A percentile compares a stretch with the other conserved stretches of the same genome.
These are phyloP conservation scores for Caradrina kadenii DNA, from an alignment of 2,888 invertebrate species.

Conservation along the genomic window DNA sequence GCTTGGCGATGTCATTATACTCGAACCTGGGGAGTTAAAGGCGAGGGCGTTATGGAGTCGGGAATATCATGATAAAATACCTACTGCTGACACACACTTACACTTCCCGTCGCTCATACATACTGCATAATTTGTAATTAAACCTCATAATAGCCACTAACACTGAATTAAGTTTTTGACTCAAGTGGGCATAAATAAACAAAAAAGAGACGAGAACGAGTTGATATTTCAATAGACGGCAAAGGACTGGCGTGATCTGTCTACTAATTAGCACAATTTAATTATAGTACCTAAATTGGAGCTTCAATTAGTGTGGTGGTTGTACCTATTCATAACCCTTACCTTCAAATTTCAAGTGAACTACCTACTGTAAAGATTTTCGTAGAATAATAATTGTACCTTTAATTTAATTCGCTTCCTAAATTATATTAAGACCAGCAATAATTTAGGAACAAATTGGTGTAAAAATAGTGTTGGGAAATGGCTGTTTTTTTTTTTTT, in stretches of 20 bases:
- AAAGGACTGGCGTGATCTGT: slow-evolving; percentile 4
- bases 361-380: not conserved
- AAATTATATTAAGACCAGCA: no score
- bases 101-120: no score
- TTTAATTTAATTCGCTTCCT: no score
- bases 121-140: no score
- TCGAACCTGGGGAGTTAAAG: no score
- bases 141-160: no score
- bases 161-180: not conserved
- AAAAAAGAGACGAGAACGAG: not conserved
- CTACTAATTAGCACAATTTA: slow-evolving; percentile 21
- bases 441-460: no score
- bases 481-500: not conserved
- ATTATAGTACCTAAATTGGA: slow-evolving; percentile 14
- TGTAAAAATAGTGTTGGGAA: no score
- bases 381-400: not conserved
- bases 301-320: not conserved
- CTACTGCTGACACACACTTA: no score
- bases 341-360: not conserved
- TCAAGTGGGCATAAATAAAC: not conserved
- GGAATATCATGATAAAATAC: no score
- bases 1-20: no score
- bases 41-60: no score
- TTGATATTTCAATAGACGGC: slow-evolving; percentile 12
- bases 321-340: not conserved